Evolutionary conservation across 1,140 invertebrate species (phyloP), one percentile per base, ranked within the genome.

Genomic region (Phortica variegata): DNA sequence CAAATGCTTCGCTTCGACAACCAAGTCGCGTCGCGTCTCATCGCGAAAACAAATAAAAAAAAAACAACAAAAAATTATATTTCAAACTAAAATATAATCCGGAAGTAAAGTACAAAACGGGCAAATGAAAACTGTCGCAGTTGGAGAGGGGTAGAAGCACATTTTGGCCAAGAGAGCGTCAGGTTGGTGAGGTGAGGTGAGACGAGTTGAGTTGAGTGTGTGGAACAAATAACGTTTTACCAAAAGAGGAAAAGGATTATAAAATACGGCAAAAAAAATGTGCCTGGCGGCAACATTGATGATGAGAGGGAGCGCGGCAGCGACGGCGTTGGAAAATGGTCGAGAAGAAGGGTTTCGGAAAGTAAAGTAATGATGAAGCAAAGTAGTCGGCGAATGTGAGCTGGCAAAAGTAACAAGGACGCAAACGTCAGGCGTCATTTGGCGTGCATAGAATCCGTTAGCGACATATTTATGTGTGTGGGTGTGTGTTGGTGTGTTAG

Each of bases 401-500:
- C n/a, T n/a, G n/a, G n/a, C 23, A 26, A 26, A 26, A 26, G 23
- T 5, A 26, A 26, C 23, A 26, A 26, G 5, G 10, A 6, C 23
- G 23, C 5, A 5, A 26, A 26, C 10, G 10, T n/a, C 54, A 44
- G 49, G 57, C 47, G 58, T 68, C 57, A 68, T 68, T 68, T 68
- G 60, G 60, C 63, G 63, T 68, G 63, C 63, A 58, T 68, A 56
- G 52, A 63, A 68, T 68, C 63, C 51, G 63, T 66, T 66, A 68
- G 63, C 58, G 42, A 41, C 34, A 45, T 43, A 31, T 37, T 42
- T 31, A 56, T 56, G 49, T 49, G 49, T 39, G 44, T 38, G 36
- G 16, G 12, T 38, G 36, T 38, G 36, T 9, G 36, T 41, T 36
- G 17, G 21, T 20, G 32, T 29, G 39, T 19, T 31, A 41, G 31